Evolutionary conservation across 2,113 vertebrate species (phyloP).

Genomic region (Trichechus manatus): DNA sequence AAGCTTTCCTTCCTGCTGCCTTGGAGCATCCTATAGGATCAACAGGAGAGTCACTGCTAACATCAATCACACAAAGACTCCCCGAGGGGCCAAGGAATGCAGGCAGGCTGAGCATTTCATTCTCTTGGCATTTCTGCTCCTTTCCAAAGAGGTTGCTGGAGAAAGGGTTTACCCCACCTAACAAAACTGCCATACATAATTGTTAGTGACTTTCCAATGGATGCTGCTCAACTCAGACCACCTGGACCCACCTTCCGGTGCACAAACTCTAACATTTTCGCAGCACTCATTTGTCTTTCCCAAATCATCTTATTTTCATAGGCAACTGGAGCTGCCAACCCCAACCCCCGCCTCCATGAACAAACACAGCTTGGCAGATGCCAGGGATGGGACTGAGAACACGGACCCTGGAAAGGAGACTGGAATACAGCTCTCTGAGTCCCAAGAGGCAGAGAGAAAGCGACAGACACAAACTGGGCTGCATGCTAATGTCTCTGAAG

Average conservation of each 20-base stretch:
- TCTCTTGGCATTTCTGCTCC: neutral
- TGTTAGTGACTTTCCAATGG: neutral
- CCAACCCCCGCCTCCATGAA: neutral
- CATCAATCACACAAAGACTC: neutral
- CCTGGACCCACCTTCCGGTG: neutral
- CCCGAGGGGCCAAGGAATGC: neutral
- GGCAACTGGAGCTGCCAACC: conserved; percentile 53
- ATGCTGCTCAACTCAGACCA: neutral
- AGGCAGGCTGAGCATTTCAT: neutral
- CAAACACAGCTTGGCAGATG: conserved; percentile 51
- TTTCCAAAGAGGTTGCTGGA: neutral
- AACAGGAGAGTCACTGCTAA: neutral
- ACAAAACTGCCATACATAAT: neutral
- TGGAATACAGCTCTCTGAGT: neutral
- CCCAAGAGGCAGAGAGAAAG: neutral
- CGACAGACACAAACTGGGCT: neutral
- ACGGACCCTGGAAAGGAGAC: neutral
- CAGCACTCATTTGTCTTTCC: conserved; percentile 50
- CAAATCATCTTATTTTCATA: conserved; percentile 60
- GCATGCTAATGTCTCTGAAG: conserved; percentile 34
- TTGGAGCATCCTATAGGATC: neutral
- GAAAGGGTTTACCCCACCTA: neutral
- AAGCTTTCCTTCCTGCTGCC: neutral
- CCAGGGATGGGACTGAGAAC: neutral
- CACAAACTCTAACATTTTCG: neutral